Percentiles rank a stretch among this genome's conserved stretches.
These are phyloP conservation scores for Torymus auratus DNA, from an alignment of 2,888 invertebrate species.

Conservation along the genomic window DNA sequence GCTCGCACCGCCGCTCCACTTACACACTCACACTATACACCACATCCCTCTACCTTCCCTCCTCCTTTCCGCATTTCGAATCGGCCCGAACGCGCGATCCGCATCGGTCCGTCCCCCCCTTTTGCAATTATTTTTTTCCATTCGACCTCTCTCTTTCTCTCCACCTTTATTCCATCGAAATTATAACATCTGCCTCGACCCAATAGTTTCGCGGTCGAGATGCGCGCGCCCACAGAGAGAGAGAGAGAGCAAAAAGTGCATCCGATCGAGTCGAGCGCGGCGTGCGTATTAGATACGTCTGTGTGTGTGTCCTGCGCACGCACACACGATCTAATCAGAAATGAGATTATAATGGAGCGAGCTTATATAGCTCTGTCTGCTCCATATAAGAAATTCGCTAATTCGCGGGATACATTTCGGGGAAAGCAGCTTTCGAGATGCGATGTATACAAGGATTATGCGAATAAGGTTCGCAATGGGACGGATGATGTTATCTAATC, in stretches of 20 bases:
- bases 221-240: constrained; percentile 57
- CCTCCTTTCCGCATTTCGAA: constrained; percentile 52
- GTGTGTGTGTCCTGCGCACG: constrained; percentile 22
- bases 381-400: constrained; percentile 11
- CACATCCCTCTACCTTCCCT: constrained; percentile 47
- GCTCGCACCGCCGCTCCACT: too few relatives aligned
- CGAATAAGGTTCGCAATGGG: background rate
- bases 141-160: constrained; percentile 62
- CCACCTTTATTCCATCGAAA: constrained; percentile 68
- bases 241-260: constrained; percentile 57
- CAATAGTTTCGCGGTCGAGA: constrained; percentile 61
- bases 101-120: constrained; percentile 43
- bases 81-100: constrained; percentile 12
- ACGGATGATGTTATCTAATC: constrained; percentile 14
- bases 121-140: constrained; percentile 63
- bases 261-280: constrained; percentile 38
- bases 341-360: too few relatives aligned
- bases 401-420: constrained; percentile 35
- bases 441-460: too few relatives aligned
- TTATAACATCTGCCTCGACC: constrained; percentile 72
- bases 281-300: constrained; percentile 11
- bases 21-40: too few relatives aligned
- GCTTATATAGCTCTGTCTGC: background rate
- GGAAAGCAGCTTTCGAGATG: constrained; percentile 19
- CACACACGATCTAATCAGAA: constrained; percentile 29